Evolutionary conservation across 2,888 invertebrate genomes (phyloP), one percentile per base, ranked within the genome.

Genomic region (Yponomeuta plumbellus): DNA sequence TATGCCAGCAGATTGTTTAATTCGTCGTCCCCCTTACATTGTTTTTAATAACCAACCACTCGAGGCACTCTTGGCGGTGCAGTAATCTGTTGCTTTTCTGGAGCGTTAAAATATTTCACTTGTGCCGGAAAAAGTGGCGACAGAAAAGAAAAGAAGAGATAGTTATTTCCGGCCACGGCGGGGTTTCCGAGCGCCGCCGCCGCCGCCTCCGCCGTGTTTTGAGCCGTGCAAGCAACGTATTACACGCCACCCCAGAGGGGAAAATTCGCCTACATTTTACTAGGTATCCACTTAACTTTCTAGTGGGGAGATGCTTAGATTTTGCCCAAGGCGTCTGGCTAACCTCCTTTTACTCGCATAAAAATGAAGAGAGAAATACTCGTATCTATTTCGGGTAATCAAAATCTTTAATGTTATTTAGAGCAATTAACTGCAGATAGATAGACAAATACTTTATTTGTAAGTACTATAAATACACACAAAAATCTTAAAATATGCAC

Each of bases 21-120:
- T 34, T 34, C 34, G 34, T 34, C 34, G 34, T 10, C 5, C 8
- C 5, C 8, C 5, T 3, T 34, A 34, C 34, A 34, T 34, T 34
- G 34, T 34, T 34, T 34, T 34, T 34, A 20, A 58, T 22, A 58
- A 1, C 58, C 58, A 58, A 20, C 58, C 58, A 21, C 22, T 58
- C 5, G 2, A 17, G 17, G 44, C 17, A 17, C 17, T 52, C 44
- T 17, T 6, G 44, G 44, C 44, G 13, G 17, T 17, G 44, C 34
- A 69, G 70, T 71, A 71, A 72, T 71, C 70, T 71, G 70, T 73
- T 73, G 73, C 72, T 71, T 73, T 71, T 71, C 71, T 70, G 67
- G 69, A 72, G 72, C 73, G 71, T 72, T 70, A 72, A 52, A 74
- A 74, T 70, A 68, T 71, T 72, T 71, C 67, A 67, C 65, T 70